Evolutionary conservation across 1,140 invertebrate genomes (phyloP).

Genomic region (Aphaenogaster ashmeadi): DNA sequence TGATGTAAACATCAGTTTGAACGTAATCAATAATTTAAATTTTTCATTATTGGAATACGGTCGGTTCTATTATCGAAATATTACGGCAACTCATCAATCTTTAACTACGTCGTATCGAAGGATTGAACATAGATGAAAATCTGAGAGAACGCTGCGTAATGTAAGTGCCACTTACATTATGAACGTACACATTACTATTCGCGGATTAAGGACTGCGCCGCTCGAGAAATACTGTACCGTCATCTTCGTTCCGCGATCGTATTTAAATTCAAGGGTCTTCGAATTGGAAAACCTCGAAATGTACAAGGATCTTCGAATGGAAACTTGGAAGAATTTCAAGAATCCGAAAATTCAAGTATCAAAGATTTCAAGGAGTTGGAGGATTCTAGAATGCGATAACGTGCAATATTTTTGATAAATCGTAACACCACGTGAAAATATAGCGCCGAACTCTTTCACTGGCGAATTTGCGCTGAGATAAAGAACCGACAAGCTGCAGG

Average conservation of each 20-base stretch:
- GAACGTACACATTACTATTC: constrained; percentile 11
- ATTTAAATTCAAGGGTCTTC: neutral
- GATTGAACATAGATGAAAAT: constrained; percentile 5
- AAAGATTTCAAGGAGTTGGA: neutral
- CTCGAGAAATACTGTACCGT: constrained; percentile 18
- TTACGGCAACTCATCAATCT: constrained; percentile 8
- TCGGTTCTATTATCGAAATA: constrained; percentile 16
- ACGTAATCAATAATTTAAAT: constrained; percentile 21
- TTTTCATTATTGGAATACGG: neutral
- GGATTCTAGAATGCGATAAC: neutral
- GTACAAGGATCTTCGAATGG: neutral
- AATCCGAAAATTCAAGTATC: neutral
- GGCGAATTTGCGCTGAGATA: neutral
- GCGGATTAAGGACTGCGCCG: neutral
- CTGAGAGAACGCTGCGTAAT: constrained; percentile 7
- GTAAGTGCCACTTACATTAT: constrained; percentile 23
- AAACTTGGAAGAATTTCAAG: constrained; percentile 13
- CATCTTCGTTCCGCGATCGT: neutral
- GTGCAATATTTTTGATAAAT: constrained; percentile 15
- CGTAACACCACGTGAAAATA: neutral
- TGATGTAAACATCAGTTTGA: neutral
- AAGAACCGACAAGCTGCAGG: neutral
- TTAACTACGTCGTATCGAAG: neutral
- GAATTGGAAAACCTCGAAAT: neutral
- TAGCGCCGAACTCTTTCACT: neutral